Evolutionary conservation across 2,888 invertebrate species (phyloP).

Genomic region (Drosophila monieri): DNA sequence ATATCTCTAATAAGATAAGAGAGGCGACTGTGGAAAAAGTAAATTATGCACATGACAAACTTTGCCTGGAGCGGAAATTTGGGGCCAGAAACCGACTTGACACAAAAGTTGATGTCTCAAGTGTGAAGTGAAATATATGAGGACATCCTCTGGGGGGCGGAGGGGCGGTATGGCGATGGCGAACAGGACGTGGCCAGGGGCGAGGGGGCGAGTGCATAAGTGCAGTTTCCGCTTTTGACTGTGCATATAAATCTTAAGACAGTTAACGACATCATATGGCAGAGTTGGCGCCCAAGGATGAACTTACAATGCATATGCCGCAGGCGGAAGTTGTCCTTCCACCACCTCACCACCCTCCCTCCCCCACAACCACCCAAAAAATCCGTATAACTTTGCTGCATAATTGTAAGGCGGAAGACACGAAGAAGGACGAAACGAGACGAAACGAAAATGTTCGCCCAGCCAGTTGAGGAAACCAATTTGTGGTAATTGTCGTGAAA

Average conservation of each 20-base stretch:
- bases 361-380: conserved; percentile 46
- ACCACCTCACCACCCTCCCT: background rate
- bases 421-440: conserved; percentile 27
- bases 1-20: conserved; percentile 50
- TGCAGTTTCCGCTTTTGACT: conserved; percentile 75
- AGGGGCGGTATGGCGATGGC: background rate
- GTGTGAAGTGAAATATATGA: conserved; percentile 66
- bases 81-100: conserved; percentile 45
- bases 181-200: too few relatives aligned
- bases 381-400: conserved; percentile 59
- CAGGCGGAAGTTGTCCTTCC: conserved; percentile 28
- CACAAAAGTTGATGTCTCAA: conserved; percentile 74
- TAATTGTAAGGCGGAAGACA: conserved; percentile 57
- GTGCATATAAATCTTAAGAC: conserved; percentile 73
- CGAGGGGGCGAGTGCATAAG: conserved; percentile 50
- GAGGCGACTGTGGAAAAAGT: conserved; percentile 48
- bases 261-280: conserved; percentile 76
- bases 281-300: conserved; percentile 41
- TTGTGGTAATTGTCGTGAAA: conserved; percentile 80
- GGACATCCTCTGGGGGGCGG: conserved; percentile 10
- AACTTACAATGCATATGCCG: conserved; percentile 51
- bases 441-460: conserved; percentile 39
- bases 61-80: conserved; percentile 43
- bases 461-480: conserved; percentile 77
- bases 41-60: conserved; percentile 66